Evolutionary conservation across 2,888 invertebrate genomes (phyloP).

Genomic region (Agrilus biguttatus): DNA sequence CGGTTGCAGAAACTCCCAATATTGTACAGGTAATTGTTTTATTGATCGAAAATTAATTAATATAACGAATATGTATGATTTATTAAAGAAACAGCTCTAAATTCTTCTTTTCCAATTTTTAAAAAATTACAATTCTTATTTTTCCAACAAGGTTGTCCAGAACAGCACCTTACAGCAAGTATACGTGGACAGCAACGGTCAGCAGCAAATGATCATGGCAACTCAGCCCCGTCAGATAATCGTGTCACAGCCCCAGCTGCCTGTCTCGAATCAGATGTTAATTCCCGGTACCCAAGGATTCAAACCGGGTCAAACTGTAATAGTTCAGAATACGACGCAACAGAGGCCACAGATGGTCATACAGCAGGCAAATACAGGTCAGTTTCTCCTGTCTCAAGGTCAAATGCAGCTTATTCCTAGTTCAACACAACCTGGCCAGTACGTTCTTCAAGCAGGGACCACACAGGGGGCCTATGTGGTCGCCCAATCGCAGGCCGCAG

Average conservation of each 20-base stretch:
- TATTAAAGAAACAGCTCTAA: too few species aligned
- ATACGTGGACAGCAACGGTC: constrained; percentile 28
- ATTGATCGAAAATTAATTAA: too few species aligned
- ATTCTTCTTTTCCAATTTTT: too few species aligned
- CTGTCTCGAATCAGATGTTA: constrained; percentile 17
- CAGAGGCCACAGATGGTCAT: constrained; percentile 24
- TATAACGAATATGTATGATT: too few species aligned
- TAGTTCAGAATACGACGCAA: constrained; percentile 27
- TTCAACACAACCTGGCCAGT: constrained; percentile 31
- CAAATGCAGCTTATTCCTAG: constrained; percentile 33
- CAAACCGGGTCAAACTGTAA: constrained; percentile 28
- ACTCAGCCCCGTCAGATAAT: constrained; percentile 38
- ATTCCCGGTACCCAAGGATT: constrained; percentile 22
- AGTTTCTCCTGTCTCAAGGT: constrained; percentile 26
- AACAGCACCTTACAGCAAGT: constrained; percentile 19
- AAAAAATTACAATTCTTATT: neutral
- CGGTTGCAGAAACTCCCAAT: constrained; percentile 8
- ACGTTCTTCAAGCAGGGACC: constrained; percentile 34
- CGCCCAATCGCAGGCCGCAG: constrained; percentile 47
- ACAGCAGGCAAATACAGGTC: constrained; percentile 24
- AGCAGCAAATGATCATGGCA: constrained; percentile 24
- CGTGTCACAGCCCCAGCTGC: constrained; percentile 28
- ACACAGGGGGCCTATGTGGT: constrained; percentile 48
- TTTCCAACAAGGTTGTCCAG: constrained; percentile 7
- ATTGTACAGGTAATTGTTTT: constrained; percentile 10